Evolutionary conservation across 2,888 invertebrate genomes (phyloP), one percentile per base, ranked within the genome.

Genomic region (Lamellibrachia columna): DNA sequence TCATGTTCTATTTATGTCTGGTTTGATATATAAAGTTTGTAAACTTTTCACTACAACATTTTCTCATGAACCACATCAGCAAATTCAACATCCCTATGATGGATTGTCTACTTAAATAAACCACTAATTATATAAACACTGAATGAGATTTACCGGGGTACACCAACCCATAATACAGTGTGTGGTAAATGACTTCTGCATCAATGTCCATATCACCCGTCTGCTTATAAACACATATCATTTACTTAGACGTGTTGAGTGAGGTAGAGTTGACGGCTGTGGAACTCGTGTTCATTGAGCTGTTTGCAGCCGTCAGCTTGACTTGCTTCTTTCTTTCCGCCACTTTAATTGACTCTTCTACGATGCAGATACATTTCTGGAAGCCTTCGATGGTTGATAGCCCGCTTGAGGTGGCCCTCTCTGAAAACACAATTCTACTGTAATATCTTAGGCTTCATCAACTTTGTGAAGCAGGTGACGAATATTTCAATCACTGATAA

Each of bases 391-490:
- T n/a, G 15, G 75, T 75, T 6, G 75, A 75, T 15, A 75, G 22
- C 75, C 75, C 75, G n/a, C 75, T 75, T 75, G 75, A 75, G n/a
- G 75, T 75, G 15, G 75, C 75, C n/a, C 75, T 75, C 75, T 75
- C 75, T 75, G 75, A 75, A 75, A 75, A 75, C 22, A 55, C 3
- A 75, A 3, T 75, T 75, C 22, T 75, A 6, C 22, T 75, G 75
- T 22, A 22, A 75, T 3, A 75, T 75, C 75, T 22, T 22, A 22
- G 22, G 22, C 22, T 75, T 75, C n/a, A 6, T 22, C 75, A 75
- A 75, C 22, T n/a, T 75, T 22, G 75, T 75, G 75, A 9, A 9
- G 55, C 8, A 55, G 55, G 55, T 40, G 40, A 40, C 55, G 7
- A 55, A 55, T 55, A 9, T 55, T 55, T 55, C 55, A 55, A 55